Evolutionary conservation across 2,113 vertebrate genomes (phyloP).

Genomic region (Alectura lathami): DNA sequence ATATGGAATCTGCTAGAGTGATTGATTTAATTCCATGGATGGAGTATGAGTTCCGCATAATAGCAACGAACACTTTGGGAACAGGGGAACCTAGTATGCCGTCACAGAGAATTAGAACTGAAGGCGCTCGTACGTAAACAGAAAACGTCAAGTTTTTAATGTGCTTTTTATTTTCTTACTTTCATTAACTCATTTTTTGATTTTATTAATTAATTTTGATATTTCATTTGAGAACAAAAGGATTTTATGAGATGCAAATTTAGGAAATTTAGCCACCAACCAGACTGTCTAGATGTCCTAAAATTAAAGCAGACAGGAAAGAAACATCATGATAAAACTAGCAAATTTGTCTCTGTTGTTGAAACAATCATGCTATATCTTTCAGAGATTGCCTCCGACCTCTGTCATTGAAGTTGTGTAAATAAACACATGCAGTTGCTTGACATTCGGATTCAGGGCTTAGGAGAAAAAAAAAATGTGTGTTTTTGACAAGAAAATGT

Average conservation of each 20-base stretch:
- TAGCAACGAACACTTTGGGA: conserved; percentile 92
- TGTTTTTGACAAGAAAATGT: background rate
- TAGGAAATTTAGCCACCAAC: background rate
- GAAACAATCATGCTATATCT: background rate
- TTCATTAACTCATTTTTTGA: too few species aligned
- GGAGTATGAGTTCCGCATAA: conserved; percentile 95
- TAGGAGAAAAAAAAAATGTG: background rate
- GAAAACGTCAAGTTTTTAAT: background rate
- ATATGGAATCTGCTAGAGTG: conserved; percentile 87
- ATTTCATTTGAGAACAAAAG: background rate
- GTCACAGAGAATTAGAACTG: conserved; percentile 84
- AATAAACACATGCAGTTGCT: background rate
- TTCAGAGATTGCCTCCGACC: background rate
- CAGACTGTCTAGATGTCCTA: background rate
- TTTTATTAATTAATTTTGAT: background rate
- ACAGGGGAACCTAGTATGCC: conserved; percentile 91
- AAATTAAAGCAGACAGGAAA: background rate
- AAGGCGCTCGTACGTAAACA: conserved; percentile 84
- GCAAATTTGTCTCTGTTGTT: background rate
- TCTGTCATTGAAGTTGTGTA: background rate
- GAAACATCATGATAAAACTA: fast-evolving
- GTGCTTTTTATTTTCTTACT: background rate
- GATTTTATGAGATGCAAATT: background rate
- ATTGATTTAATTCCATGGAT: conserved; percentile 93
- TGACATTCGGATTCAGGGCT: background rate